phyloP scores from a whole-genome alignment of 1,140 invertebrate genomes.

The Zaprionus africanus region DNA sequence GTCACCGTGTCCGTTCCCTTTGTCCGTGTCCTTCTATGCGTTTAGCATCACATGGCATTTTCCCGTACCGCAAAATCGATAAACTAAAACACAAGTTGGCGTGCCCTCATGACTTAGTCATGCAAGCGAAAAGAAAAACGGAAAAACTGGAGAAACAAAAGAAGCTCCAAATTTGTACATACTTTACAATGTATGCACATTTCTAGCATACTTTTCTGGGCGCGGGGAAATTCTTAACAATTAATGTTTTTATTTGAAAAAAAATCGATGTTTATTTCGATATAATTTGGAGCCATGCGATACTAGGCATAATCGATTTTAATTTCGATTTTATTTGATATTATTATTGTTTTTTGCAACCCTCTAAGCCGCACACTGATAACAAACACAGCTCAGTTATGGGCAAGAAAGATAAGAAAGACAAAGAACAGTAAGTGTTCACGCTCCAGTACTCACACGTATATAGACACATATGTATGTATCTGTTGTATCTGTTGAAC shows the following conservation, averaged over 20 bases:
- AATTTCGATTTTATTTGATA: conserved; percentile 12
- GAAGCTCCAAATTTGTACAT: neutral
- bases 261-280: too few species aligned
- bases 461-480: conserved; percentile 7
- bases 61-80: conserved; percentile 75
- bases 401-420: conserved; percentile 82
- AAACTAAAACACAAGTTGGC: conserved; percentile 58
- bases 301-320: neutral
- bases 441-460: conserved; percentile 40
- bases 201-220: neutral
- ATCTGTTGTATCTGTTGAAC: conserved; percentile 13
- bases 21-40: conserved; percentile 21
- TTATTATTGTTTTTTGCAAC: conserved; percentile 20
- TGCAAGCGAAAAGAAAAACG: conserved; percentile 33
- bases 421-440: conserved; percentile 81
- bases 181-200: neutral
- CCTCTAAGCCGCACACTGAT: conserved; percentile 17
- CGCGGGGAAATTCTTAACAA: neutral
- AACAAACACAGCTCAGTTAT: conserved; percentile 44
- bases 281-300: neutral
- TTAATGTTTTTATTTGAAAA: neutral
- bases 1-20: conserved; percentile 16
- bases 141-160: too few species aligned
- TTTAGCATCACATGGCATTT: conserved; percentile 64
- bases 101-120: conserved; percentile 51